Evolutionary conservation across 2,113 vertebrate species (phyloP).

Genomic region (Charina bottae): DNA sequence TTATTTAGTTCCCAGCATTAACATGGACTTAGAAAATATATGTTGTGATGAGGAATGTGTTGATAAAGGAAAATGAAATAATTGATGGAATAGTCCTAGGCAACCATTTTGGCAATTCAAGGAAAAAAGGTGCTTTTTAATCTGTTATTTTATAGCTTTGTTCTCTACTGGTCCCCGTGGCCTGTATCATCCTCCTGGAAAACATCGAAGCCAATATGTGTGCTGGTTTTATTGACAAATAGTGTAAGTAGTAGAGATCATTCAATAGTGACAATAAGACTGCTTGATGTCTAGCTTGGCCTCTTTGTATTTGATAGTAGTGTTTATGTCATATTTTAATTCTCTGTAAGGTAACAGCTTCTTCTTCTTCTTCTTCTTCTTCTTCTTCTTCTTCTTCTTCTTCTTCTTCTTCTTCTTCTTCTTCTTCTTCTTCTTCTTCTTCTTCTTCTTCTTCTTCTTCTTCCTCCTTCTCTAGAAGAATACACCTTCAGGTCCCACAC

Average conservation of each 20-base stretch:
- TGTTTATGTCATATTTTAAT: conserved; percentile 20
- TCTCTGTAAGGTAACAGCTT: neutral
- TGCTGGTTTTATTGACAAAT: neutral
- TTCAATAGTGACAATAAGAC: neutral
- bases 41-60: neutral
- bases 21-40: neutral
- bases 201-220: neutral
- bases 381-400: neutral
- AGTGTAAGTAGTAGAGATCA: neutral
- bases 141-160: neutral
- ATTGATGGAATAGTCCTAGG: neutral
- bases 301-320: conserved; percentile 1
- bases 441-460: neutral
- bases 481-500: conserved; percentile 3
- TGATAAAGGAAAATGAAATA: neutral
- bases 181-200: neutral
- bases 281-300: neutral
- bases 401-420: conserved; percentile 1
- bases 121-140: neutral
- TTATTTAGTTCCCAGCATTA: neutral
- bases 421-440: neutral
- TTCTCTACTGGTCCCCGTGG: neutral
- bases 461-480: conserved; percentile 4
- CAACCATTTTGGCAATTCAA: neutral
- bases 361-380: neutral